A percentile compares a stretch with the other conserved stretches of the same genome.
These are phyloP conservation scores for Zaprionus ornatus DNA, from an alignment of 1,140 invertebrate species.

Conservation along the genomic window DNA sequence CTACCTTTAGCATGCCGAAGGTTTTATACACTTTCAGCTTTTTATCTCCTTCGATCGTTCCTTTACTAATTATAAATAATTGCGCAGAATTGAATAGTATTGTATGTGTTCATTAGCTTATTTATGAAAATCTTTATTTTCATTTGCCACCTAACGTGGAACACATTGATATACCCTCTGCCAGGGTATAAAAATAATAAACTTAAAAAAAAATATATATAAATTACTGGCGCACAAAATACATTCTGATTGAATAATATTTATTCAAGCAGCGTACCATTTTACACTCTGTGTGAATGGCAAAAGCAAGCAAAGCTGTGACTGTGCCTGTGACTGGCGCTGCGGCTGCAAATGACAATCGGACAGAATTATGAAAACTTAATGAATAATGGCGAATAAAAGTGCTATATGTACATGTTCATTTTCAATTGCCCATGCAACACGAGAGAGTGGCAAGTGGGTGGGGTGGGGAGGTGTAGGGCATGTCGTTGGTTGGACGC, in stretches of 20 bases:
- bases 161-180: too few relatives aligned
- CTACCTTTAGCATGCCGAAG: too few relatives aligned
- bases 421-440: slow-evolving; percentile 3
- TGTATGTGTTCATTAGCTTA: too few relatives aligned
- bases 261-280: background rate
- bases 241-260: background rate
- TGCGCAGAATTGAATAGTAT: too few relatives aligned
- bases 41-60: too few relatives aligned
- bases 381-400: background rate
- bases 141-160: too few relatives aligned
- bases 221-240: background rate
- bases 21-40: too few relatives aligned
- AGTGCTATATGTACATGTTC: background rate
- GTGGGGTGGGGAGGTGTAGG: too few relatives aligned
- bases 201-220: background rate
- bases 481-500: background rate
- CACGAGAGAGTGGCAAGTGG: too few relatives aligned
- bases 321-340: background rate
- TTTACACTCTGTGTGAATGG: background rate
- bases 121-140: too few relatives aligned
- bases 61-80: too few relatives aligned
- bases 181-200: background rate
- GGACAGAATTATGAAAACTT: background rate
- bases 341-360: background rate
- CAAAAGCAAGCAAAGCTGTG: background rate